Conservation (phyloP, 2,888 invertebrate species). For the Amaurobius ferox region DNA sequence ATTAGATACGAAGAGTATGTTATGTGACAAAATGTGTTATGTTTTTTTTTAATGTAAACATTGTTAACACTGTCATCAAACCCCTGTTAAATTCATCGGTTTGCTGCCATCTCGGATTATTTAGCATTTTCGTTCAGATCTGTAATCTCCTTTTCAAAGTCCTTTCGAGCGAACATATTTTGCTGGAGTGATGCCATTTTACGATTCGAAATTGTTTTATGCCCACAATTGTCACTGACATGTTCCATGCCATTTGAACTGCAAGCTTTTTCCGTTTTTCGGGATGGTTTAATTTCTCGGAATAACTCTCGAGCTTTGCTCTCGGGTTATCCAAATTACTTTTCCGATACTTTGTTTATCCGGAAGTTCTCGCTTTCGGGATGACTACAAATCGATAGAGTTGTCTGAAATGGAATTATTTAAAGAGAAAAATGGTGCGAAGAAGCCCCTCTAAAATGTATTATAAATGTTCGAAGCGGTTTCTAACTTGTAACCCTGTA, state of each 20-base stretch:
- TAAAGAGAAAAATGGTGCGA: background rate
- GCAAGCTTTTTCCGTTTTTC: slow-evolving; percentile 8
- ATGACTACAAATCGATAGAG: background rate
- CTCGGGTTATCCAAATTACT: slow-evolving; percentile 60
- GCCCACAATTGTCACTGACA: too few species aligned
- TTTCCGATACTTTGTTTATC: slow-evolving; percentile 63
- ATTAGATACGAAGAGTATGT: too few species aligned
- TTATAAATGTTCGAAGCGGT: background rate
- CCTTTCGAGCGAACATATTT: too few species aligned
- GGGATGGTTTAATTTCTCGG: slow-evolving; percentile 24
- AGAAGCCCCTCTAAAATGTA: background rate
- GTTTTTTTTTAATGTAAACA: too few species aligned
- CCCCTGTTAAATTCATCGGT: too few species aligned
- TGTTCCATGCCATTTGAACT: background rate
- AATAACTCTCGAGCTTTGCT: slow-evolving; percentile 10
- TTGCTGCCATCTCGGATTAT: too few species aligned
- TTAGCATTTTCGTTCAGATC: too few species aligned
- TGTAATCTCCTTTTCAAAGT: too few species aligned
- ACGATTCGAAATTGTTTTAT: background rate
- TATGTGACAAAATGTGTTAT: too few species aligned
- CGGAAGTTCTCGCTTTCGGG: background rate
- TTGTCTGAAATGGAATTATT: background rate
- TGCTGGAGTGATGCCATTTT: background rate
- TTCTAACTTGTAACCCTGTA: too few species aligned
- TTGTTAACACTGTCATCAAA: too few species aligned